Evolutionary conservation across 2,113 vertebrate species (phyloP).

Genomic region (Porphyrio hochstetteri): DNA sequence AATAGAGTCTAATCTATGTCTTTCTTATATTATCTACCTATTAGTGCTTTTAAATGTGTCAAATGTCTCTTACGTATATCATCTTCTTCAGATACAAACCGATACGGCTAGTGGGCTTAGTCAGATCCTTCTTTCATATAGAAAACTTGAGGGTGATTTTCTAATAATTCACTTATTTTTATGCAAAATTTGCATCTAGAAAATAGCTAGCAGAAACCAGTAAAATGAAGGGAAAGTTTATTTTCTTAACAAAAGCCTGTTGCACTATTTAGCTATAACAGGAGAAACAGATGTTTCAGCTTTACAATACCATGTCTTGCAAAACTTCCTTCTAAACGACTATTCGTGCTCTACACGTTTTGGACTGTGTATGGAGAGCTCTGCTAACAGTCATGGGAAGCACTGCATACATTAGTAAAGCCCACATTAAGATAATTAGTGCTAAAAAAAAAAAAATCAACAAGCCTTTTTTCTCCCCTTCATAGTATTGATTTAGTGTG

Average conservation of each 20-base stretch:
- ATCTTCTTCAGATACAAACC: not conserved
- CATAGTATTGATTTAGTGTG: constrained; percentile 52
- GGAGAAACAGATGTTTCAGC: constrained; percentile 52
- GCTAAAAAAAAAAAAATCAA: constrained; percentile 25
- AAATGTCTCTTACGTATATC: not conserved
- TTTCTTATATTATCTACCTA: not conserved
- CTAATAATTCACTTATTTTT: not conserved
- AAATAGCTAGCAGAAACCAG: not conserved
- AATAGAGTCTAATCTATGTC: not conserved
- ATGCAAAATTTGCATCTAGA: not conserved
- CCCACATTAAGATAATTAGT: constrained; percentile 52
- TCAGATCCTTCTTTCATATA: not conserved
- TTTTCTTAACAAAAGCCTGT: not conserved
- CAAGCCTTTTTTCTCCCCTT: not conserved
- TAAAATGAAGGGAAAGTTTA: not conserved
- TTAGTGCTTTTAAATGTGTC: not conserved
- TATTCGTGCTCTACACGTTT: constrained; percentile 35
- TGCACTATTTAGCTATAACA: not conserved
- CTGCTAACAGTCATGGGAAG: constrained; percentile 40
- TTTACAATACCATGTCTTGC: constrained; percentile 47
- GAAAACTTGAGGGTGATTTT: not conserved
- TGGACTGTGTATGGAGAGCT: constrained; percentile 24
- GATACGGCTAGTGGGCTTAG: not conserved
- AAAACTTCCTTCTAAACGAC: constrained; percentile 29
- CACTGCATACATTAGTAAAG: constrained; percentile 39